Evolutionary conservation across 2,888 invertebrate species (phyloP).

Genomic region (Cheilosia vulpina): DNA sequence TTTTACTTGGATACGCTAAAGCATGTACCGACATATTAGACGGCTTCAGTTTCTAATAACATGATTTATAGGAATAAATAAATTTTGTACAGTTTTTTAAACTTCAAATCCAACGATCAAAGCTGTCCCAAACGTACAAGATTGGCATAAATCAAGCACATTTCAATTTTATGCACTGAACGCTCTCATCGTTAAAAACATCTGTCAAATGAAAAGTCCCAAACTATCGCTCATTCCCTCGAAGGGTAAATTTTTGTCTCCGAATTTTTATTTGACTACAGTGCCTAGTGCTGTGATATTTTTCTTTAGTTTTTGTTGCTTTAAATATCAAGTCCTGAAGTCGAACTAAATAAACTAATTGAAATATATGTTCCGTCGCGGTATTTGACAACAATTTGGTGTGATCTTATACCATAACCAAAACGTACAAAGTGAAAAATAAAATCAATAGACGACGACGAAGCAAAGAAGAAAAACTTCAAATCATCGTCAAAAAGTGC

Average conservation of each 20-base stretch:
- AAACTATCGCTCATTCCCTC: constrained; percentile 22
- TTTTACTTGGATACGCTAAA: too few relatives aligned
- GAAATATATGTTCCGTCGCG: background rate
- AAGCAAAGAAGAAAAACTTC: constrained; percentile 56
- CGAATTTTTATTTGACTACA: constrained; percentile 54
- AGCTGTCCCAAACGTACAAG: background rate
- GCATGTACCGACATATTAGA: too few relatives aligned
- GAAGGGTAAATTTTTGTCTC: constrained; percentile 19
- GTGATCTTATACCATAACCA: background rate
- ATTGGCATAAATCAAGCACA: background rate
- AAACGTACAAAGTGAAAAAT: constrained; percentile 54
- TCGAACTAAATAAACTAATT: constrained; percentile 8
- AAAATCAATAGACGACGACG: constrained; percentile 66
- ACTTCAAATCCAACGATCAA: background rate
- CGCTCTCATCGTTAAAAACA: constrained; percentile 12
- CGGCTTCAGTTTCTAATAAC: too few relatives aligned
- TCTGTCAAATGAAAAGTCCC: constrained; percentile 28
- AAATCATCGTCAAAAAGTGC: constrained; percentile 63
- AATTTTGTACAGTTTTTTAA: too few relatives aligned
- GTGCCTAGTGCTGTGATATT: constrained; percentile 54
- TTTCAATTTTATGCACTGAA: background rate
- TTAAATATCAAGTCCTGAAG: constrained; percentile 11
- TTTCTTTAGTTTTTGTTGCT: constrained; percentile 51
- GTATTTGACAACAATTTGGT: background rate
- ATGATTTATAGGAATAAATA: too few relatives aligned